A percentile compares a stretch with the other conserved stretches of the same genome.
Evolutionary conservation across 2,797 vertebrate genomes (phyloP).

Genomic region (Takifugu rubripes): DNA sequence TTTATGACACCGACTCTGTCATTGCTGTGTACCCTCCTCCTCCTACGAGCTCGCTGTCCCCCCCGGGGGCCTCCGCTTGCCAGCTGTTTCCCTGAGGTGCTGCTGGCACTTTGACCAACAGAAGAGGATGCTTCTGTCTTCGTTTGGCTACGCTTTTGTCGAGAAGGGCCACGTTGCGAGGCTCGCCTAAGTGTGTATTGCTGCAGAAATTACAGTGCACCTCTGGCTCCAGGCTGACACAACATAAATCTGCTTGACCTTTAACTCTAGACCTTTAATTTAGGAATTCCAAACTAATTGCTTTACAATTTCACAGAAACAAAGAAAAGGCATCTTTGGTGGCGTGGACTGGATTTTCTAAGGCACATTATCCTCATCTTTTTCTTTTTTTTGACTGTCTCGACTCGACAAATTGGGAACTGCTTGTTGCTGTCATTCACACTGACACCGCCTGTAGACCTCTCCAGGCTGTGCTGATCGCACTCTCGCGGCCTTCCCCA

Average conservation of each 20-base stretch:
- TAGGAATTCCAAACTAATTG: slow-evolving; percentile 69
- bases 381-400: slow-evolving; percentile 9
- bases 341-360: slow-evolving; percentile 20
- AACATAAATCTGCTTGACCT: slow-evolving; percentile 71
- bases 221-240: slow-evolving; percentile 44
- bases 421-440: slow-evolving; percentile 18
- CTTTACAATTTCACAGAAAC: slow-evolving; percentile 64
- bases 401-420: slow-evolving; percentile 44
- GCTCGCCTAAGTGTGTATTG: slow-evolving; percentile 55
- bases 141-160: slow-evolving; percentile 56
- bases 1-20: slow-evolving; percentile 68
- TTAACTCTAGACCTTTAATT: slow-evolving; percentile 65
- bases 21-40: slow-evolving; percentile 46
- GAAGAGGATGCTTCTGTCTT: slow-evolving; percentile 44
- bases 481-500: slow-evolving; percentile 2
- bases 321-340: slow-evolving; percentile 33
- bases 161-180: slow-evolving; percentile 17
- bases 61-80: slow-evolving; percentile 26
- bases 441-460: background rate
- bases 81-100: slow-evolving; percentile 67
- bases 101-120: slow-evolving; percentile 32
- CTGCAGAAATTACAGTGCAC: slow-evolving; percentile 73
- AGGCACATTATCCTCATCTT: slow-evolving; percentile 15
- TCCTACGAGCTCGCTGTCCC: slow-evolving; percentile 3
- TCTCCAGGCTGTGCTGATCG: background rate